A percentile compares a stretch with the other conserved stretches of the same genome.
Evolutionary conservation across 2,113 vertebrate species (phyloP).

Genomic region (Conger conger): DNA sequence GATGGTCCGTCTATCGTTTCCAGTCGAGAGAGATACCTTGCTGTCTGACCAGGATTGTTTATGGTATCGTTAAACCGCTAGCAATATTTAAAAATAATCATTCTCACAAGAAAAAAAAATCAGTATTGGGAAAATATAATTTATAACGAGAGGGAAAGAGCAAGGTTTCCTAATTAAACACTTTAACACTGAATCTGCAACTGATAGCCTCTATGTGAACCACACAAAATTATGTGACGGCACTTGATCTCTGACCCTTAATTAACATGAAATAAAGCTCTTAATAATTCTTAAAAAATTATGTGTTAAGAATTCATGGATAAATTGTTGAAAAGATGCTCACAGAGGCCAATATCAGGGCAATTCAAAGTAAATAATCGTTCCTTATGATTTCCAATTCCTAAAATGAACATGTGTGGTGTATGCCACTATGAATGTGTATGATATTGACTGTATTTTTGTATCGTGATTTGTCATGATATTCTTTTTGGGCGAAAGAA

Average conservation of each 20-base stretch:
- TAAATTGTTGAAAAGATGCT: neutral
- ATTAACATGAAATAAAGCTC: neutral
- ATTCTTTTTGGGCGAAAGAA: neutral
- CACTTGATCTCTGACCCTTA: neutral
- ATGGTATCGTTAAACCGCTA: constrained; percentile 17
- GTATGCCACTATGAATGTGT: no score
- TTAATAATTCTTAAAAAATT: neutral
- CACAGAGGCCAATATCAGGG: neutral
- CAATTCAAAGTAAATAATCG: neutral
- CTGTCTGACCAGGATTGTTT: constrained; percentile 17
- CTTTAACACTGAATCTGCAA: neutral
- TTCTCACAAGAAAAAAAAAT: neutral
- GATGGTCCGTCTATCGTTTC: constrained; percentile 15
- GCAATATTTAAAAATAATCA: neutral
- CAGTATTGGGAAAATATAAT: constrained; percentile 2
- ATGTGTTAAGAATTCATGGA: neutral
- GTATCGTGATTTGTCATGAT: neutral
- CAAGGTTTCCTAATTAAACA: neutral
- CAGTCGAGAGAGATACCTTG: constrained; percentile 7
- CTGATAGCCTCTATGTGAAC: neutral
- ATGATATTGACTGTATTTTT: neutral
- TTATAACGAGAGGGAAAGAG: neutral
- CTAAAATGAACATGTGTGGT: no score
- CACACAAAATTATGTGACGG: neutral
- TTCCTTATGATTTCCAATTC: no score